phyloP scores from a whole-genome alignment of 2,113 vertebrate species.

The Poeciliopsis prolifica region DNA sequence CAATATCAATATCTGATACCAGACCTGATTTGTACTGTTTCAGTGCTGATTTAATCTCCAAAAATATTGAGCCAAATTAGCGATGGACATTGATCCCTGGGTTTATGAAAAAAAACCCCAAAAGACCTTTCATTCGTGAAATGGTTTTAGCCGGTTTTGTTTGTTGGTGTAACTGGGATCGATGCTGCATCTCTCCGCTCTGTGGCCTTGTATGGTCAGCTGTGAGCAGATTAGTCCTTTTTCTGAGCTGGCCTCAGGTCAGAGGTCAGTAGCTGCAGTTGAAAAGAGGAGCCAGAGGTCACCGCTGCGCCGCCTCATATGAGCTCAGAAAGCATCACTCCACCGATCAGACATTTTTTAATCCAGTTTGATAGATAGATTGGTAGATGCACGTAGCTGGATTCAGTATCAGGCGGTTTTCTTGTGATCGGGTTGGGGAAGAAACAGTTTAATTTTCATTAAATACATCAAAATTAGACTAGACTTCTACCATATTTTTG shows the following conservation, averaged over 20 bases:
- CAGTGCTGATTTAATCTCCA: constrained; percentile 15
- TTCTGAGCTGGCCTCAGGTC: constrained; percentile 33
- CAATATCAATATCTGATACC: not conserved
- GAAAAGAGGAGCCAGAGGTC: constrained; percentile 28
- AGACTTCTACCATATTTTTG: no score
- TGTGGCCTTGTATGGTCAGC: constrained; percentile 26
- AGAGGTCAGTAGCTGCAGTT: constrained; percentile 34
- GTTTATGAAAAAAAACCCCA: not conserved
- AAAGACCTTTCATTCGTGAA: not conserved
- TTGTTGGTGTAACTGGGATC: constrained; percentile 23
- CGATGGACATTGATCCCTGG: constrained; percentile 24
- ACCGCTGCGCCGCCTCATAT: constrained; percentile 3
- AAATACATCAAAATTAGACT: no score
- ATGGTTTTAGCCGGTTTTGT: not conserved
- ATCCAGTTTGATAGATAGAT: no score
- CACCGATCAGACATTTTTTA: not conserved
- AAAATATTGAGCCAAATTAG: constrained; percentile 38
- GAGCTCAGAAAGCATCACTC: not conserved
- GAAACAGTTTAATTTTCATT: not conserved
- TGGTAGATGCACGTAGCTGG: not conserved
- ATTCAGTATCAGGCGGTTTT: not conserved
- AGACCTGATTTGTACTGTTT: constrained; percentile 4
- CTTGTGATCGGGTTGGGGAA: not conserved
- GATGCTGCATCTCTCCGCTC: constrained; percentile 17
- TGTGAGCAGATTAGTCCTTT: constrained; percentile 21